Evolutionary conservation across 2,113 vertebrate species (phyloP).

Genomic region (Odontophorus gujanensis): DNA sequence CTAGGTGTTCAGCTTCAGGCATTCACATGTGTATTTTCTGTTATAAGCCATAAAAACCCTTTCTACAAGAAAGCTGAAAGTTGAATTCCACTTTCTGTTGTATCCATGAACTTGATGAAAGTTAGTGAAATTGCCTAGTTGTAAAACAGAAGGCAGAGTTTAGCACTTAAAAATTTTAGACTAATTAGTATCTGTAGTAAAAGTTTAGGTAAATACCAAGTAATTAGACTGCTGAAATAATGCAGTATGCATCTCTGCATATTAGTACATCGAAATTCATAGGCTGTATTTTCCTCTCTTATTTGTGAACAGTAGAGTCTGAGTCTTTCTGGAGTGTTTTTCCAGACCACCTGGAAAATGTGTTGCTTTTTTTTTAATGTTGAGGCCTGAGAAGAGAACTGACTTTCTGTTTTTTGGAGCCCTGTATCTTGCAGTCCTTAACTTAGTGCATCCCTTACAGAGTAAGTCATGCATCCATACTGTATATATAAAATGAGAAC

Average conservation of each 20-base stretch:
- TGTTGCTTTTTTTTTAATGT: not conserved
- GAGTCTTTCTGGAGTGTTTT: conserved; percentile 14
- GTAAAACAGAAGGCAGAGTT: not conserved
- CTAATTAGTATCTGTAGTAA: not conserved
- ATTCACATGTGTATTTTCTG: not conserved
- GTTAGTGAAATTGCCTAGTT: not conserved
- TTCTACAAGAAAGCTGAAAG: conserved; percentile 14
- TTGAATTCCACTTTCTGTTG: not conserved
- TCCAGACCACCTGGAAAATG: not conserved
- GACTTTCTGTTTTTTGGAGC: not conserved
- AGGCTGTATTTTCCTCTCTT: not conserved
- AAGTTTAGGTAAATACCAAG: conserved; percentile 8
- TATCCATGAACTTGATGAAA: not conserved
- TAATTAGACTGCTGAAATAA: conserved; percentile 3
- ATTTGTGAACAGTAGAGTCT: conserved; percentile 19
- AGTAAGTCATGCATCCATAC: not conserved
- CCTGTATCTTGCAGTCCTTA: conserved; percentile 12
- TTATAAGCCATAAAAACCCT: conserved; percentile 51
- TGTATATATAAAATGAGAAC: conserved; percentile 25
- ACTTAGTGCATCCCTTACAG: not conserved
- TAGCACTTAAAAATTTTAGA: not conserved
- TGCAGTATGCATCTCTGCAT: not conserved
- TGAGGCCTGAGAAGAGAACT: not conserved
- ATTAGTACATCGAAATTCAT: conserved; percentile 1
- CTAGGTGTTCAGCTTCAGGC: conserved; percentile 1